These are phyloP conservation scores for Macaca fascicularis DNA, from an alignment of 2,113 vertebrate species.

Conservation along the genomic window T2T-MFA8v1.1 NC_088387.1:16503501-16504000, in stretches of 20 bases:
- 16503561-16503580: too few species aligned
- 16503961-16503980: not conserved
- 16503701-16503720: not conserved
- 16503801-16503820: not conserved
- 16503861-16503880: not conserved
- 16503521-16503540: too few species aligned
- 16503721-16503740: not conserved
- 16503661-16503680: not conserved
- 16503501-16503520: too few species aligned
- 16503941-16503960: not conserved
- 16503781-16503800: not conserved
- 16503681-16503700: not conserved
- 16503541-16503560: too few species aligned
- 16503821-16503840: not conserved
- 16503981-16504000: not conserved
- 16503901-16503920: not conserved
- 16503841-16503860: not conserved
- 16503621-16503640: too few species aligned
- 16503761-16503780: not conserved
- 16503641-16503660: not conserved
- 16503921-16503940: not conserved
- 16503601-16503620: too few species aligned
- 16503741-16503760: not conserved
- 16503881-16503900: not conserved
- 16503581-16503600: too few species aligned